Evolutionary conservation across 2,797 vertebrate genomes (phyloP), one percentile per base, ranked within the genome.

Genomic region (Salarias fasciatus): DNA sequence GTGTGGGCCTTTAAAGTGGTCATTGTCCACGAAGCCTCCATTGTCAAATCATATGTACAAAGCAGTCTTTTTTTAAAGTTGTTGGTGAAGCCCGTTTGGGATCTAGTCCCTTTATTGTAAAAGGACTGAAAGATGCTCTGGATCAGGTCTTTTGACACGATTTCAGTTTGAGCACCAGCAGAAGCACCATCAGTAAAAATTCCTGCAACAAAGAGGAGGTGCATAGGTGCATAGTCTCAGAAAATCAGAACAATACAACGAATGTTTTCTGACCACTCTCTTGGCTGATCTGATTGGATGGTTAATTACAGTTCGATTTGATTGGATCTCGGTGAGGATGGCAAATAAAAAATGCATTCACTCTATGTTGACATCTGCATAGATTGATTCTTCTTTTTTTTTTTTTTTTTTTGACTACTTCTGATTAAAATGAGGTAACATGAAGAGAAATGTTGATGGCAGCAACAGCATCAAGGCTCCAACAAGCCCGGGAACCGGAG

Each of bases 101-200:
- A 77, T 79, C 61, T 38, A 75, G 54, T 82, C 71, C 79, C 69
- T 85, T 65, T 3, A 55, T 66, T 83, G 77, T 82, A 73, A 83
- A 86, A 82, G 57, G 68, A 83, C 77, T 53, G 77, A 85, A 80
- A 79, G 65, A 86, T 73, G 74, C 79, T 86, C 63, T 69, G 79
- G 55, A 81, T 62, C 76, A 79, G 84, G 75, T 84, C 70, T 75
- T 83, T 80, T 87, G 86, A 88, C 80, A 82, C 85, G 65, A 13
- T 82, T 89, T 79, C 18, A 84, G 79, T 84, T 79, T 84, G 69
- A 94, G 93, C 93, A 93, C 92, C 92, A 89, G 76, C 88, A 86
- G 69, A 91, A 94, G 92, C 92, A 94, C 92, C 92, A 90, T 85
- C 85, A 84, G 86, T 86, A 85, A 85, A 89, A 76, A 85, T 70